Evolutionary conservation across 2,888 invertebrate genomes (phyloP).

Genomic region (Clusia tigrina): DNA sequence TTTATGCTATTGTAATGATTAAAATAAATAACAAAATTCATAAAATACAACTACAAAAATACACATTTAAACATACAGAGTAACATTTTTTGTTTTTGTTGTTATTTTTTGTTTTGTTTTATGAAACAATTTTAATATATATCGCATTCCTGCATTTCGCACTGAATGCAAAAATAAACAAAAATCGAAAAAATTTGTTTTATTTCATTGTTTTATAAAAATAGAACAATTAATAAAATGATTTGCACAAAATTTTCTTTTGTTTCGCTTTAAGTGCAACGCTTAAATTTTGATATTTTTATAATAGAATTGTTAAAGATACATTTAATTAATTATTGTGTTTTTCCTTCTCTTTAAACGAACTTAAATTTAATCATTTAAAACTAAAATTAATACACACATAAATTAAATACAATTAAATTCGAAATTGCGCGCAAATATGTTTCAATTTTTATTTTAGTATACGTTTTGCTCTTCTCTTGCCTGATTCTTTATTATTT

Average conservation of each 20-base stretch:
- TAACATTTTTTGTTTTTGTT: background rate
- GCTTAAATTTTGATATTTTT: background rate
- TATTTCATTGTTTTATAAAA: too few relatives aligned
- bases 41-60: slow-evolving; percentile 3
- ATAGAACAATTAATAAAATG: too few relatives aligned
- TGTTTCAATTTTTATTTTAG: background rate
- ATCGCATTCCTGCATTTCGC: background rate
- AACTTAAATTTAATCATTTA: background rate
- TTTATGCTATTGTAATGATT: too few relatives aligned
- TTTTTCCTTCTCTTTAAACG: too few relatives aligned
- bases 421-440: slow-evolving; percentile 27
- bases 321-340: too few relatives aligned
- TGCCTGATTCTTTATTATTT: slow-evolving; percentile 8
- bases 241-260: too few relatives aligned
- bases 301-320: too few relatives aligned
- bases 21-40: background rate
- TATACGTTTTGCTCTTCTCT: background rate
- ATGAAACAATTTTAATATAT: background rate
- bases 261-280: too few relatives aligned
- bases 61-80: background rate
- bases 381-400: slow-evolving; percentile 8
- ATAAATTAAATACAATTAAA: slow-evolving; percentile 18
- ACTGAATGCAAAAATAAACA: slow-evolving; percentile 1
- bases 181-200: too few relatives aligned
- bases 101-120: too few relatives aligned